A percentile compares a stretch with the other conserved stretches of the same genome.
Evolutionary conservation across 2,113 vertebrate species (phyloP).

Genomic region (Semicossyphus pulcher): DNA sequence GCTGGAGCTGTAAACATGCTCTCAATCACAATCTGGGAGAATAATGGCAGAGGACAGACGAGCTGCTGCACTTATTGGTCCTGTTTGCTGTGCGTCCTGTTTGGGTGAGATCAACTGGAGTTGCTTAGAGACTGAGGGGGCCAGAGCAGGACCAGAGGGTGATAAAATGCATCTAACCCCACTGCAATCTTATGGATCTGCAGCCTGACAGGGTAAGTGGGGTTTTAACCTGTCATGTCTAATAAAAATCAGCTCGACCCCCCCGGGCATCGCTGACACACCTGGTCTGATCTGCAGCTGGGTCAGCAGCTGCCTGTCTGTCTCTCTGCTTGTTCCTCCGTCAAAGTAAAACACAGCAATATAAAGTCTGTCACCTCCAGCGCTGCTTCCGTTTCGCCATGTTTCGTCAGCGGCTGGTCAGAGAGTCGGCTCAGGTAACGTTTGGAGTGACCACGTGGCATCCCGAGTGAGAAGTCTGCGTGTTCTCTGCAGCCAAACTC

Average conservation of each 20-base stretch:
- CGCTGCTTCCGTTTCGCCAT: background rate
- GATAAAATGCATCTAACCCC: conserved; percentile 38
- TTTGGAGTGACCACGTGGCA: background rate
- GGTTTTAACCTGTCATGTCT: conserved; percentile 57
- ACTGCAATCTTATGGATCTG: conserved; percentile 13
- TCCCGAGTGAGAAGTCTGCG: background rate
- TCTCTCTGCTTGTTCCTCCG: conserved; percentile 42
- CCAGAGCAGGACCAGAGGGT: too few relatives aligned
- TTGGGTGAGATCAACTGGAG: conserved; percentile 20
- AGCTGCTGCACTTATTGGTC: conserved; percentile 16
- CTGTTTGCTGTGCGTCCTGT: conserved; percentile 7
- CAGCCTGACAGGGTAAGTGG: conserved; percentile 41
- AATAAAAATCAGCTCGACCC: conserved; percentile 43
- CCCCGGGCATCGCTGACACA: conserved; percentile 54
- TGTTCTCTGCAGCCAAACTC: background rate
- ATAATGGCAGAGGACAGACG: conserved; percentile 6
- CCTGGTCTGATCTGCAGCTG: conserved; percentile 64
- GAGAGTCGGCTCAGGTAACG: background rate
- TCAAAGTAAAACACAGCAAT: conserved; percentile 20
- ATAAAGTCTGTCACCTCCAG: conserved; percentile 1
- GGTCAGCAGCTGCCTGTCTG: conserved; percentile 59
- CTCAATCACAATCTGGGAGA: too few relatives aligned
- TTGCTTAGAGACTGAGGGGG: too few relatives aligned
- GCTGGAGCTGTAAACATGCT: conserved; percentile 24
- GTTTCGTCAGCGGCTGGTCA: fast-evolving